phyloP scores from a whole-genome alignment of 2,113 vertebrate genomes.

The Rafetus swinhoei region DNA sequence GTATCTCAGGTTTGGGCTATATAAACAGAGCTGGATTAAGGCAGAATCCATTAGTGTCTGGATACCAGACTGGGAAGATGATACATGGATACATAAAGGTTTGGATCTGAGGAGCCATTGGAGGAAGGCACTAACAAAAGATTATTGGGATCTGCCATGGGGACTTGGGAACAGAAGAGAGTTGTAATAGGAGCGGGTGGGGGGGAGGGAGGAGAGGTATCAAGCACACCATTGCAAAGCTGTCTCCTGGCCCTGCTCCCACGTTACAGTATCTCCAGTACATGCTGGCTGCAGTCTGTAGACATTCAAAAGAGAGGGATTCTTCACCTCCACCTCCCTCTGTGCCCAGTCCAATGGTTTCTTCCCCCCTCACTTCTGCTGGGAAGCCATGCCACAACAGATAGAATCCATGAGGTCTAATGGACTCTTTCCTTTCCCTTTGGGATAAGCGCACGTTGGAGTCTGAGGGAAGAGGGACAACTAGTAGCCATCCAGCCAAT shows the following conservation, averaged over 20 bases:
- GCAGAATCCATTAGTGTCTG: not conserved
- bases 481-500: not conserved
- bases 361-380: not conserved
- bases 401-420: not conserved
- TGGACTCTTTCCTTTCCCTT: not conserved
- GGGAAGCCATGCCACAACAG: not conserved
- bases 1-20: rapidly evolving
- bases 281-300: not conserved
- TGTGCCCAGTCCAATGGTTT: not conserved
- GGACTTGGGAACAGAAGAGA: not conserved
- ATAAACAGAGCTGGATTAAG: not conserved
- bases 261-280: not conserved
- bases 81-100: not conserved
- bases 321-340: not conserved
- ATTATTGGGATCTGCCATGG: not conserved
- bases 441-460: not conserved
- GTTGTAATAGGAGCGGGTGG: not conserved
- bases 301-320: not conserved
- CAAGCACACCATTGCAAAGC: not conserved
- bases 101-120: not conserved
- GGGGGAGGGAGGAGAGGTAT: not conserved
- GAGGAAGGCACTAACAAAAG: not conserved
- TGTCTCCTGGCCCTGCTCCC: not conserved
- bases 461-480: not conserved
- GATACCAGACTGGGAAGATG: not conserved